Conservation (phyloP, 2,888 invertebrate species). For the Torymus texanus region DNA sequence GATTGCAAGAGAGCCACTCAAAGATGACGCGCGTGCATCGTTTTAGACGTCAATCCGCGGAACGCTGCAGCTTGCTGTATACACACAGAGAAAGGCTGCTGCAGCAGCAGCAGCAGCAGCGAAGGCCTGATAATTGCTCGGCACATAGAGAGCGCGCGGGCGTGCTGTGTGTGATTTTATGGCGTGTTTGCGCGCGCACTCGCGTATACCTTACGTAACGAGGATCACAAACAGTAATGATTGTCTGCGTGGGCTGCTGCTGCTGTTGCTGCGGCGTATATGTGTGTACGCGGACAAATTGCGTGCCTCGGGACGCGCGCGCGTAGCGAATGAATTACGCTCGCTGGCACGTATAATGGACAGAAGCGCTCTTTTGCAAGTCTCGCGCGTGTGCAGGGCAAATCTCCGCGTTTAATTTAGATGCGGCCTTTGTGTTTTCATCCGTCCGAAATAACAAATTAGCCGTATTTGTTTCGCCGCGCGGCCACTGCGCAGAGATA, state of each 20-base stretch:
- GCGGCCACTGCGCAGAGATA: not conserved
- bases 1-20: not conserved
- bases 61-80: too few relatives aligned
- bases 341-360: slow-evolving; percentile 17
- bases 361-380: slow-evolving; percentile 3
- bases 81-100: too few relatives aligned
- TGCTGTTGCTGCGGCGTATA: too few relatives aligned
- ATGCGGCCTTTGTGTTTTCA: slow-evolving; percentile 26
- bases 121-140: slow-evolving; percentile 4
- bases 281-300: slow-evolving; percentile 18
- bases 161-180: too few relatives aligned
- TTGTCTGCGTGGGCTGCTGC: not conserved
- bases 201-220: slow-evolving; percentile 39
- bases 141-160: too few relatives aligned
- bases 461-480: slow-evolving; percentile 8
- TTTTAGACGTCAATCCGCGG: too few relatives aligned
- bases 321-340: slow-evolving; percentile 18
- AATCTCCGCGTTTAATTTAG: slow-evolving; percentile 17
- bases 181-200: not conserved
- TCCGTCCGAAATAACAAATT: slow-evolving; percentile 39
- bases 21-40: too few relatives aligned
- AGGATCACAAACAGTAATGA: slow-evolving; percentile 25
- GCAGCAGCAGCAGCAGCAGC: too few relatives aligned
- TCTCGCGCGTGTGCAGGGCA: not conserved
- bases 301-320: slow-evolving; percentile 26